Percentiles rank a stretch among this genome's conserved stretches.
Evolutionary conservation across 2,888 invertebrate genomes (phyloP).

Genomic region (Ormyrus rosae): DNA sequence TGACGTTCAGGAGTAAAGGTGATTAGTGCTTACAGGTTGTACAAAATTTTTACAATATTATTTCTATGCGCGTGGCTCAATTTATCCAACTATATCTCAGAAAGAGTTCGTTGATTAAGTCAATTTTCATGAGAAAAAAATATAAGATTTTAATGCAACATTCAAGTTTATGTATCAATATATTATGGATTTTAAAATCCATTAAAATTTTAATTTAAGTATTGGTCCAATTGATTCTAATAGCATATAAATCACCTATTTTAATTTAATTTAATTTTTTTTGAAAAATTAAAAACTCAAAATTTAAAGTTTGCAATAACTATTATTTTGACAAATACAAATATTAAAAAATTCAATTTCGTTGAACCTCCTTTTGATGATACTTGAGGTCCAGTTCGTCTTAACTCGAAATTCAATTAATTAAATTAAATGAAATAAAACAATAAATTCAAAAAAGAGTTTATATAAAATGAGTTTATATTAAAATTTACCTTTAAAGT

Average conservation of each 20-base stretch:
- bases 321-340: too few species aligned
- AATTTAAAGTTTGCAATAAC: too few species aligned
- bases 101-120: conserved; percentile 12
- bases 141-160: neutral
- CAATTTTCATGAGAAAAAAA: neutral
- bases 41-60: too few species aligned
- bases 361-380: conserved; percentile 32
- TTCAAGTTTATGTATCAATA: neutral
- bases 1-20: conserved; percentile 46
- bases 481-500: too few species aligned
- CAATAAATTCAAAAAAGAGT: too few species aligned
- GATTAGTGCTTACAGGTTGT: conserved; percentile 52
- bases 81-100: conserved; percentile 40
- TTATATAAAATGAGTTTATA: too few species aligned
- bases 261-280: too few species aligned
- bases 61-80: conserved; percentile 37
- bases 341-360: neutral
- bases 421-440: too few species aligned
- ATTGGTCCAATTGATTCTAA: neutral
- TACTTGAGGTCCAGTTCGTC: conserved; percentile 50
- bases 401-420: neutral
- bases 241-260: too few species aligned
- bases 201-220: neutral
- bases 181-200: neutral
- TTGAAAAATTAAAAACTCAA: too few species aligned